Evolutionary conservation across 2,113 vertebrate species (phyloP), one percentile per base, ranked within the genome.

Genomic region (Morone chrysops): DNA sequence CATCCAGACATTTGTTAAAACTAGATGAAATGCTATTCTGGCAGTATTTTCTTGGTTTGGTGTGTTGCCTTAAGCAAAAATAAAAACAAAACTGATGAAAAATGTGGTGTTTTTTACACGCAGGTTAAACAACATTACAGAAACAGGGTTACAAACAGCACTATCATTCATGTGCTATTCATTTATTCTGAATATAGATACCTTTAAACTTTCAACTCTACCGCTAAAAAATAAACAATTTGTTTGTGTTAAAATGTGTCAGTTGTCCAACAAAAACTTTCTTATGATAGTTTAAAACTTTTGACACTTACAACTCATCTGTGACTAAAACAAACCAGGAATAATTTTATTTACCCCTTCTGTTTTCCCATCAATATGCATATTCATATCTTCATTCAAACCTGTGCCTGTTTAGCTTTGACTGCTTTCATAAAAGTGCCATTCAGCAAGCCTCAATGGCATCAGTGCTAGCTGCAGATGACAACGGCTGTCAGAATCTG

Each of bases 401-500:
- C 85, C 84, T 75, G 43, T 11, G 80, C 67, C 78, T 86, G 70
- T 79, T 41, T 9, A 5, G 20, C 51, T 71, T 63, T 82, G 69
- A 90, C 83, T 82, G 45, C 73, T 88, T 88, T 89, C 82, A 92
- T 89, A 89, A 90, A 91, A 91, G 83, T 90, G 87, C 71, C 93
- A 91, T 86, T 86, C 84, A 89, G 87, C 84, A 87, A 53, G 70
- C 75, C 85, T 90, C 90, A 80, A 36, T 81, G 84, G 87, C 89
- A 75, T 87, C 88, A 59, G 57, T 40, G 73, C 86, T 70, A 70
- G 80, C 84, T 85, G 83, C 72, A 84, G 89, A 94, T 93, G 92
- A 93, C 92, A 93, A 91, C 70, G 61, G 85, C 90, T 94, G 92
- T 94, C 92, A 91, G 69, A 80, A 90, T 90, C 74, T 90, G 92